These are phyloP conservation scores for Rhipidura dahli DNA, from an alignment of 2,113 vertebrate species.

Conservation along the genomic window DNA sequence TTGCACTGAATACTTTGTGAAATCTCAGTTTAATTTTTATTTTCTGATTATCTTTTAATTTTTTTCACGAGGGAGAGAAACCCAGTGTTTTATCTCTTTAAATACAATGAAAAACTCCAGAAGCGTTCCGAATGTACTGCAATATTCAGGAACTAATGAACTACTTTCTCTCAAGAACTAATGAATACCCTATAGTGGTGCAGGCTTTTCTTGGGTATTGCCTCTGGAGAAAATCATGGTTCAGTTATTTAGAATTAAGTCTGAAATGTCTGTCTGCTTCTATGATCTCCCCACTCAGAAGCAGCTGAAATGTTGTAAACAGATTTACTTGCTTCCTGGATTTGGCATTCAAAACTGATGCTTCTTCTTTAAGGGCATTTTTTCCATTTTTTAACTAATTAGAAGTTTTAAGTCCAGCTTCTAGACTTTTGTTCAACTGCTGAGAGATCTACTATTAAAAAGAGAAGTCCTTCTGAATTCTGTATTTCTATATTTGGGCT, in stretches of 20 bases:
- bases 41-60: background rate
- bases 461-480: background rate
- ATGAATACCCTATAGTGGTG: background rate
- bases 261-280: background rate
- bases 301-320: background rate
- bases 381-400: background rate
- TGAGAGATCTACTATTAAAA: background rate
- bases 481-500: background rate
- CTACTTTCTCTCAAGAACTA: background rate
- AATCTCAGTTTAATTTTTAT: background rate
- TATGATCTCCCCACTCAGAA: background rate
- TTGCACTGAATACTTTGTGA: background rate
- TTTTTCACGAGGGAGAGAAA: background rate
- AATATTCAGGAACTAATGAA: background rate
- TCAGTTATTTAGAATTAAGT: background rate
- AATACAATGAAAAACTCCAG: background rate
- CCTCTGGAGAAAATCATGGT: background rate
- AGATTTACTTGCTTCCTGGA: background rate
- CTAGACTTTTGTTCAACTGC: background rate
- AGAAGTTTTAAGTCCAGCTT: background rate
- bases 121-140: background rate
- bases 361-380: background rate
- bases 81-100: background rate
- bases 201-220: background rate
- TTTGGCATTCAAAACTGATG: background rate